Evolutionary conservation across 2,797 vertebrate species (phyloP).

Genomic region (Tinamus major): DNA sequence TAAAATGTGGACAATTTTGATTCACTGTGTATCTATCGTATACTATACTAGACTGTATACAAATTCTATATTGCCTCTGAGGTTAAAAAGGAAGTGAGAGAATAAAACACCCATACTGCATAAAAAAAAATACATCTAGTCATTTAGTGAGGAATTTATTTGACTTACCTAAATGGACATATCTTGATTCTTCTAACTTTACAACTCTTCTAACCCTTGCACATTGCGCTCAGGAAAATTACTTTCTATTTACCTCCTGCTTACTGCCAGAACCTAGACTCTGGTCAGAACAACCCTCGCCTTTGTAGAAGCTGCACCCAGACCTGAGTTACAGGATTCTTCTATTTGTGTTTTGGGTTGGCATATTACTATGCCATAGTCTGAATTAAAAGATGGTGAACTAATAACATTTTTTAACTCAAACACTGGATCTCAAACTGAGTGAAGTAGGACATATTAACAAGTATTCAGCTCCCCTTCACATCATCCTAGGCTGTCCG

Average conservation of each 20-base stretch:
- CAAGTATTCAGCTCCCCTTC: not conserved
- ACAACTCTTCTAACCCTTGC: not conserved
- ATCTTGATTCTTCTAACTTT: not conserved
- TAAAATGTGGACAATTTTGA: not conserved
- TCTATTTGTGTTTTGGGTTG: not conserved
- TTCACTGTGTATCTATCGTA: not conserved
- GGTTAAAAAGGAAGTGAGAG: not conserved
- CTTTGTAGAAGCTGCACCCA: not conserved
- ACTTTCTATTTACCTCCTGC: not conserved
- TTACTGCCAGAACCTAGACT: not conserved
- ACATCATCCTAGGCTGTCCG: not conserved
- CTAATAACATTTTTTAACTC: not conserved
- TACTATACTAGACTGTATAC: not conserved
- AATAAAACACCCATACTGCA: not conserved
- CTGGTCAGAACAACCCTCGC: not conserved
- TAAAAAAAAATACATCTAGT: not conserved
- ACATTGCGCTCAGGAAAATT: not conserved
- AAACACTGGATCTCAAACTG: not conserved
- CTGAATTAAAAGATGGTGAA: not conserved
- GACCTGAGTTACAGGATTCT: not conserved
- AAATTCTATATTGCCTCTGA: not conserved
- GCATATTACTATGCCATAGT: not conserved
- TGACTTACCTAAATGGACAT: not conserved
- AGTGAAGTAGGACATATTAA: not conserved
- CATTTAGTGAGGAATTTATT: not conserved